A percentile compares a stretch with the other conserved stretches of the same genome.
Evolutionary conservation across 2,888 invertebrate genomes (phyloP).

Genomic region (Lamproptera curius): DNA sequence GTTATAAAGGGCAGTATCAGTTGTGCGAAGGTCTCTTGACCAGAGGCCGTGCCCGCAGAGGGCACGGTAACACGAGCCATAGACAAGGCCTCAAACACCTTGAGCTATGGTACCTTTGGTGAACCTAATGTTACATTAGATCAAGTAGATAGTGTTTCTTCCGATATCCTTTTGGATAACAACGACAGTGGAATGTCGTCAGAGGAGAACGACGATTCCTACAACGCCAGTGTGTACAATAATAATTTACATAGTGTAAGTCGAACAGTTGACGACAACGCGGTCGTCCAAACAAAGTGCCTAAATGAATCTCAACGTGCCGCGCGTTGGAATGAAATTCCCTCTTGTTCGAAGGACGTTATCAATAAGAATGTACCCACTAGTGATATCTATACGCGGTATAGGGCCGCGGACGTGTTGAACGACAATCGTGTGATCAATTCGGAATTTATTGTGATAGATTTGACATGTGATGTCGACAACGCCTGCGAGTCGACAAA

Average conservation of each 20-base stretch:
- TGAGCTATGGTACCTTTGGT: constrained; percentile 62
- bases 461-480: constrained; percentile 61
- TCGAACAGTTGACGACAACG: constrained; percentile 41
- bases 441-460: constrained; percentile 67
- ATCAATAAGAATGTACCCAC: constrained; percentile 47
- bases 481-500: constrained; percentile 40
- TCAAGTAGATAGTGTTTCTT: constrained; percentile 32
- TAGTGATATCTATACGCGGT: constrained; percentile 33
- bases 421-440: constrained; percentile 29
- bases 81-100: constrained; percentile 37
- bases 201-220: constrained; percentile 65
- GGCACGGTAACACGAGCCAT: constrained; percentile 49
- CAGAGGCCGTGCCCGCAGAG: constrained; percentile 65
- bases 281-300: constrained; percentile 63
- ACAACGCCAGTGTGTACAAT: constrained; percentile 42
- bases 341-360: constrained; percentile 63
- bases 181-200: constrained; percentile 70
- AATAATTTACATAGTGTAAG: constrained; percentile 40
- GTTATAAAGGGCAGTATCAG: constrained; percentile 58
- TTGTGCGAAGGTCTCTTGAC: constrained; percentile 61
- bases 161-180: constrained; percentile 28
- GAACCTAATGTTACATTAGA: constrained; percentile 45
- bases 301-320: constrained; percentile 59
- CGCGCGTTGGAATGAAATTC: constrained; percentile 69
- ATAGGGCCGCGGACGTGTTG: constrained; percentile 22